Evolutionary conservation across 2,797 vertebrate genomes (phyloP), one percentile per base, ranked within the genome.

Genomic region (Chaenodraco wilsoni): DNA sequence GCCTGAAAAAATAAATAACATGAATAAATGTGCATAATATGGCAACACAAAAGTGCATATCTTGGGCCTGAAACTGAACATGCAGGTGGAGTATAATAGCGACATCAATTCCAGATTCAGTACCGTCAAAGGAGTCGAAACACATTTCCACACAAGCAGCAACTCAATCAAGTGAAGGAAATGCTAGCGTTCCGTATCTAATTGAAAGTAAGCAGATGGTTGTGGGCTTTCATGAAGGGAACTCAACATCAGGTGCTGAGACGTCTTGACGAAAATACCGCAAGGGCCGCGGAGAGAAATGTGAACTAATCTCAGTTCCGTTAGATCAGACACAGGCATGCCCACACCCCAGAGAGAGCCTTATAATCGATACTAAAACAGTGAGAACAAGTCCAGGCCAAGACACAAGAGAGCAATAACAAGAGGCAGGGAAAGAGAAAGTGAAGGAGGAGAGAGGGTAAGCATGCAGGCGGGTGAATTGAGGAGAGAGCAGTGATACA

Each of bases 231-330:
- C 76, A 76, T 61, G 46, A 74, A 79, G 52, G 74, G 86, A 85
- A 70, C 61, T 74, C 74, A 76, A 80, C 84, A 87, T 87, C 76
- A 86, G 81, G 82, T 82, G 74, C 71, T 23, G 65, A 84, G 81
- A 59, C 50, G 19, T 77, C 82, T 68, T 84, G 62, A 82, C 73
- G 51, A 76, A 81, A 82, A 71, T 77, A 68, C 78, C 16, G 27
- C 74, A 63, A 48, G 79, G 72, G 63, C 52, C 44, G 17, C 31
- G 1, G 54, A 69, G 66, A 85, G 76, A 82, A 93, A 91, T 76
- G 83, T 70, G 86, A 87, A 90, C 87, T 93, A 91, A 90, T 91
- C 84, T 89, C 72, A 49, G 78, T 76, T 91, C 72, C 49, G 71
- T 88, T 87, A 83, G 87, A 89, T 90, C 86, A 88, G 87, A 91